Evolutionary conservation across 2,888 invertebrate genomes (phyloP), one percentile per base, ranked within the genome.

Genomic region (Drosophila subsilvestris): DNA sequence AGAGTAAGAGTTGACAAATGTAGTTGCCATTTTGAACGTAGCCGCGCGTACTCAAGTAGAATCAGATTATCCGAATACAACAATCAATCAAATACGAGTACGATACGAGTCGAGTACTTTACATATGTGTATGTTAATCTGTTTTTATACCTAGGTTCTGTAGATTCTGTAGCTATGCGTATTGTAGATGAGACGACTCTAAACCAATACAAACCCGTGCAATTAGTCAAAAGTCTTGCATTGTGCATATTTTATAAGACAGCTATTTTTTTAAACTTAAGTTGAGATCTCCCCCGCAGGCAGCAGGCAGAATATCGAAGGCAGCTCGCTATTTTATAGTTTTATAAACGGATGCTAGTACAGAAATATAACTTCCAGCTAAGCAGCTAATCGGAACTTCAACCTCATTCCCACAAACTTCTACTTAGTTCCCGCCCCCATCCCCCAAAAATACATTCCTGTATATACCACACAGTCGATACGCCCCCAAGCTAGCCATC

Each of bases 191-290:
- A 58, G 48, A 58, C 37, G 25, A 63, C 61, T 57, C 27, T 27
- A 48, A 42, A 56, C 22, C 37, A 37, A 65, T 67, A 43, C 25
- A 68, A 62, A 84, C 73, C 82, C 85, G 83, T 84, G 83, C 83
- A 84, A 84, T 84, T 84, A 84, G 83, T 86, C 81, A 83, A 81
- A 80, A 73, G 87, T 84, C 82, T 86, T 85, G 82, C 66, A 48
- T 84, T 84, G 74, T 65, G 61, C 66, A 77, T 86, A 79, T 74
- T 76, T 68, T 68, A 68, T 77, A 78, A 62, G 79, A 37, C 81
- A 67, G 44, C 48, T 81, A 83, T 58, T 71, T 70, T 57, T 9
- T 76, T 76, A 56, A 59, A 70, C 59, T 69, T 57, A 51, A 37
- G 32, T 47, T 74, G 60, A 71, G 37, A 51, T 60, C 48, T 56